Conservation (phyloP, 1,140 invertebrate genomes). For the Amyelois transitella region DNA sequence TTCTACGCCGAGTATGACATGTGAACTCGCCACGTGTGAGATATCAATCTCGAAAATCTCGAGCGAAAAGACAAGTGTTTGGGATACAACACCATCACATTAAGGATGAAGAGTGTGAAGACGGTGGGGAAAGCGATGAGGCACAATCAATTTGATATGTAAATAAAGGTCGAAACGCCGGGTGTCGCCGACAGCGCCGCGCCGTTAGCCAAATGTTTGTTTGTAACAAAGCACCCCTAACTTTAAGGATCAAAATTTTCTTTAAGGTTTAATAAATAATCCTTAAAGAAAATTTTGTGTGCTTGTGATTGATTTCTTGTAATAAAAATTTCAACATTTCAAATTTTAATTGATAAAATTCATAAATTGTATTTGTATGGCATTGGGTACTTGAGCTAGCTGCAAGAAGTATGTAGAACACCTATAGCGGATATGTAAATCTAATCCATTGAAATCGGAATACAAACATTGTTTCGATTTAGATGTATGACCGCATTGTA, state of each 20-base stretch:
- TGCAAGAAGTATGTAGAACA: too few species aligned
- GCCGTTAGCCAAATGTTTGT: conserved; percentile 9
- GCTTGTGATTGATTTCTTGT: too few species aligned
- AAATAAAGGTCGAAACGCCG: conserved; percentile 29
- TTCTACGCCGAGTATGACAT: not conserved
- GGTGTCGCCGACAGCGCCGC: conserved; percentile 19
- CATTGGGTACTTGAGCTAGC: too few species aligned
- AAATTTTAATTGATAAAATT: too few species aligned
- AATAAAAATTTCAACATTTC: too few species aligned
- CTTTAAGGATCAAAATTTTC: conserved; percentile 6
- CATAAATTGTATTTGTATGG: too few species aligned
- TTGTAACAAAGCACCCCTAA: not conserved
- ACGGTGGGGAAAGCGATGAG: not conserved
- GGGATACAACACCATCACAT: conserved; percentile 15
- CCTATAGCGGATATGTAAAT: too few species aligned
- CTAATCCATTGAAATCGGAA: too few species aligned
- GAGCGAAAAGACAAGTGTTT: conserved; percentile 11
- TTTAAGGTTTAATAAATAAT: too few species aligned
- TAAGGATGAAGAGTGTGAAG: conserved; percentile 7
- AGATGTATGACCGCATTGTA: too few species aligned
- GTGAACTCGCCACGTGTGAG: not conserved
- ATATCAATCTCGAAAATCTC: not conserved
- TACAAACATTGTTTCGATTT: too few species aligned
- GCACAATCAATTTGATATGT: conserved; percentile 25
- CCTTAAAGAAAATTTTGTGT: too few species aligned